Evolutionary conservation across 2,797 vertebrate species (phyloP), one percentile per base, ranked within the genome.

Genomic region (Lycodopsis pacificus): DNA sequence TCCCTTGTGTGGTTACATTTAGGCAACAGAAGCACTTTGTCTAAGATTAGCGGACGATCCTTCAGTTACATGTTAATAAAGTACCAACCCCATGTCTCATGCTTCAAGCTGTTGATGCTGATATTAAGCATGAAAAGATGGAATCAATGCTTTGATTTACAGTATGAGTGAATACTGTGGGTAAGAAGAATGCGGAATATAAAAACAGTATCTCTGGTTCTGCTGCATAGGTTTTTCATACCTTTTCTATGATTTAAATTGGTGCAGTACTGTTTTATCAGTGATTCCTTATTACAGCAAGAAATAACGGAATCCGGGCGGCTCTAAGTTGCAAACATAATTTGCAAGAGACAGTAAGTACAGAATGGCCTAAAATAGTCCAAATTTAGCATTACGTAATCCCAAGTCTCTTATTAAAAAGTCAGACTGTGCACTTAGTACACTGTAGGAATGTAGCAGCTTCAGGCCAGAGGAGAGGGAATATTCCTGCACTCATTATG

Each of bases 371-470:
- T 61, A 5, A 72, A 76, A 63, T 66, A 54, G 51, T 69, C 51
- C 27, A 15, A 57, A 12, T 46, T 48, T 12, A 13, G 27, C n/a
- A 17, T 81, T 82, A 46, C 36, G n/a, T 82, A 85, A 88, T 71
- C 32, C 30, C 32, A 56, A 54, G 49, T 36, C 38, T 72, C 73
- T 80, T 72, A 81, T 83, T 78, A 86, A 67, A 80, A 83, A 72
- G 61, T 81, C 73, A 82, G 81, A 64, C 42, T 61, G 63, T 70
- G 62, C 62, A 51, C 67, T 69, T 42, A 38, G 53, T 48, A 66
- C 51, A 69, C 22, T 64, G 70, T 49, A 22, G 44, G 30, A 51
- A 61, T 69, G 61, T 3, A 49, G 36, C 67, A 76, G 71, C 81
- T 69, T 67, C 49, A 81, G 74, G 65, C 51, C 11, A 27, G 38